Conservation (phyloP, 2,888 invertebrate species). For the Pyrrhia umbra region DNA sequence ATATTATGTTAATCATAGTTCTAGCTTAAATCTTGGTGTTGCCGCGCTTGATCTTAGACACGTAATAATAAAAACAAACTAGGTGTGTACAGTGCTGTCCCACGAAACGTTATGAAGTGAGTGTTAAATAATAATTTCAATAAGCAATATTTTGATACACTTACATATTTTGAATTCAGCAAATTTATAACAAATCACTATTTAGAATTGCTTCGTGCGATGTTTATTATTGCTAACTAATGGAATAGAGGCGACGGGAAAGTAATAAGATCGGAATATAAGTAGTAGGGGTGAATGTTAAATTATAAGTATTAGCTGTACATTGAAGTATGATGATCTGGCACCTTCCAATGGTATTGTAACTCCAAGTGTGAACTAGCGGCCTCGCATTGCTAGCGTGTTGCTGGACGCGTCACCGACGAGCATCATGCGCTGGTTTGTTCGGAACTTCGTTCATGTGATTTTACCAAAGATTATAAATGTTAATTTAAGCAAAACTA, state of each 20-base stretch:
- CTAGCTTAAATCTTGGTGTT: slow-evolving; percentile 8
- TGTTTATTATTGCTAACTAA: slow-evolving; percentile 31
- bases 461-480: slow-evolving; percentile 61
- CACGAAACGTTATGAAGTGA: slow-evolving; percentile 30
- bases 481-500: slow-evolving; percentile 60
- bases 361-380: slow-evolving; percentile 36
- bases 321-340: slow-evolving; percentile 46
- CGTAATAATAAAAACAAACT: slow-evolving; percentile 15
- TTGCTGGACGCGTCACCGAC: background rate
- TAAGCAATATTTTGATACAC: slow-evolving; percentile 60
- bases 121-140: slow-evolving; percentile 52
- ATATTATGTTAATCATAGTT: background rate
- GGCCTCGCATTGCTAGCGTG: background rate
- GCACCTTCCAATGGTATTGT: slow-evolving; percentile 49
- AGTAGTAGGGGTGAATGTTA: slow-evolving; percentile 39
- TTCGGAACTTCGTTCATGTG: slow-evolving; percentile 47
- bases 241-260: slow-evolving; percentile 18
- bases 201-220: slow-evolving; percentile 31
- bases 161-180: slow-evolving; percentile 49
- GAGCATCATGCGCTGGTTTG: slow-evolving; percentile 7
- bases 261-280: slow-evolving; percentile 26
- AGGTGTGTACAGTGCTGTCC: slow-evolving; percentile 37
- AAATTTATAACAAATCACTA: slow-evolving; percentile 51
- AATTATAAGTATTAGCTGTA: slow-evolving; percentile 48
- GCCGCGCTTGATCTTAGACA: slow-evolving; percentile 10